Evolutionary conservation across 2,888 invertebrate genomes (phyloP).

Genomic region (Ophioninae sp.): DNA sequence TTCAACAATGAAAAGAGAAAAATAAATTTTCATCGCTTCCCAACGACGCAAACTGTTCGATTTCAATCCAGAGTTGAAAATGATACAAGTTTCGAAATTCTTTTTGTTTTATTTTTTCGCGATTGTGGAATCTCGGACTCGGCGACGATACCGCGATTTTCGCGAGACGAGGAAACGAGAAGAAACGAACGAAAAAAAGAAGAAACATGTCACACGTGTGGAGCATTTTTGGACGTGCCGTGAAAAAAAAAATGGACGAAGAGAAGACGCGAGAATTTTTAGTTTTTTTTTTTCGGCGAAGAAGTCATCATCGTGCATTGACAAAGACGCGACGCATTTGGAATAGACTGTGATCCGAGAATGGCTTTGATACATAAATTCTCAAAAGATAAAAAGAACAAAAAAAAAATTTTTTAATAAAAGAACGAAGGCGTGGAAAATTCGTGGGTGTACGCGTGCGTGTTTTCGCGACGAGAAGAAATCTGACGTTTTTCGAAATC

Average conservation of each 20-base stretch:
- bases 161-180: constrained; percentile 41
- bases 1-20: too few relatives aligned
- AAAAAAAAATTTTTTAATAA: constrained; percentile 4
- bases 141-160: constrained; percentile 67
- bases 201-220: constrained; percentile 63
- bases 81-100: too few relatives aligned
- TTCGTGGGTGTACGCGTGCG: constrained; percentile 20
- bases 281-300: background rate
- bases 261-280: constrained; percentile 20
- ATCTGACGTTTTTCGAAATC: background rate
- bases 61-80: too few relatives aligned
- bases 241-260: constrained; percentile 27
- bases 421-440: constrained; percentile 22
- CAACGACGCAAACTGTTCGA: too few relatives aligned
- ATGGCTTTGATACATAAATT: constrained; percentile 41
- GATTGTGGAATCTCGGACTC: constrained; percentile 6
- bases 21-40: too few relatives aligned
- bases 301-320: background rate
- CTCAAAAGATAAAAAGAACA: constrained; percentile 39
- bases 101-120: background rate
- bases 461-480: too few relatives aligned
- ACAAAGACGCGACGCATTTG: constrained; percentile 24
- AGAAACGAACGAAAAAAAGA: constrained; percentile 2
- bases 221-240: constrained; percentile 61
- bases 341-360: constrained; percentile 59